Conservation (phyloP, 2,113 vertebrate species). For the Vulpes vulpes region DNA sequence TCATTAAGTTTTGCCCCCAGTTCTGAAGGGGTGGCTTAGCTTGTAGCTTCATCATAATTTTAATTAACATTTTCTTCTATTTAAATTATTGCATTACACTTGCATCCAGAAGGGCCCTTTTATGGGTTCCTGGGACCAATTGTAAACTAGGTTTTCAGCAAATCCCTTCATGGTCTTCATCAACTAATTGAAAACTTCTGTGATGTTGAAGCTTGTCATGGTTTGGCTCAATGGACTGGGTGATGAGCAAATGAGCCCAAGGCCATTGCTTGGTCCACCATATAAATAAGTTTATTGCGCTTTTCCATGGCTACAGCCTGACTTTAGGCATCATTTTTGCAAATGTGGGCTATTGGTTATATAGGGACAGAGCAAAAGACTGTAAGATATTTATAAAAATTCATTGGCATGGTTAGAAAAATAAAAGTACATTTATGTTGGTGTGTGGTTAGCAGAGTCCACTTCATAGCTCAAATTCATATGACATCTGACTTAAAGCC, state of each 20-base stretch:
- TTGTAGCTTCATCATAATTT: not conserved
- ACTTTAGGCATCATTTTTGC: not conserved
- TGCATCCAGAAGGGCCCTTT: not conserved
- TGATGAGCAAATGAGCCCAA: too few relatives aligned
- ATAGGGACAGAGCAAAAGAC: not conserved
- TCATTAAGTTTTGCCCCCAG: not conserved
- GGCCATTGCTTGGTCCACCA: not conserved
- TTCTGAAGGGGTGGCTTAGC: not conserved
- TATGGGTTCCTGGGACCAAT: not conserved
- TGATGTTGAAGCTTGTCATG: not conserved
- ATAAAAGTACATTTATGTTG: not conserved
- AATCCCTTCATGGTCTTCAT: not conserved
- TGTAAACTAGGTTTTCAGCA: not conserved
- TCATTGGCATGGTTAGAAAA: not conserved
- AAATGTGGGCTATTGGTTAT: not conserved
- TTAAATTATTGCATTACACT: not conserved
- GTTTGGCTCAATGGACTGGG: not conserved
- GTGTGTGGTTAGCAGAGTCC: not conserved
- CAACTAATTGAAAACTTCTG: not conserved
- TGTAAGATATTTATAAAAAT: not conserved
- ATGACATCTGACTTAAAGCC: not conserved
- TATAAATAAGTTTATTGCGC: not conserved
- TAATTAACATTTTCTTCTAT: not conserved
- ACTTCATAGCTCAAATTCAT: not conserved
- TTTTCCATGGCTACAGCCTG: not conserved